phyloP scores from a whole-genome alignment of 2,888 invertebrate species.

The Altica lythri region DNA sequence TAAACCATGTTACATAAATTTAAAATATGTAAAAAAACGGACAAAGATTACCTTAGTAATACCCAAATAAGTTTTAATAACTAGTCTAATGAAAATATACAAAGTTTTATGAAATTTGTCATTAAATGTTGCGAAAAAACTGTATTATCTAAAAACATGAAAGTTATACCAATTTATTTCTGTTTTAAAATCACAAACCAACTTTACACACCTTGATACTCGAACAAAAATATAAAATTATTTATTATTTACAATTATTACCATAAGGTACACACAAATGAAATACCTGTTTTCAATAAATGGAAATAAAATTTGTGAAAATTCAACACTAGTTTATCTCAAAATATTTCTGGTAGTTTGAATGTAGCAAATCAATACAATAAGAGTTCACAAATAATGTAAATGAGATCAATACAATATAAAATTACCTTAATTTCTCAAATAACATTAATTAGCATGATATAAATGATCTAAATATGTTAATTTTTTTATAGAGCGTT shows the following conservation, averaged over 20 bases:
- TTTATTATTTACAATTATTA: constrained; percentile 19
- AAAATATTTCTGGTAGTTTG: constrained; percentile 23
- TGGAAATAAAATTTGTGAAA: constrained; percentile 35
- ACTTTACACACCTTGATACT: constrained; percentile 16
- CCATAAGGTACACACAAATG: constrained; percentile 22
- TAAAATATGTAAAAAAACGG: constrained; percentile 12
- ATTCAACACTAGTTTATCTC: constrained; percentile 27
- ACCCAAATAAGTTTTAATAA: background rate
- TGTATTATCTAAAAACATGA: no score
- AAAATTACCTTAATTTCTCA: background rate
- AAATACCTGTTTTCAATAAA: no score
- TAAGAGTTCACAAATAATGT: background rate
- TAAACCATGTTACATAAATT: constrained; percentile 19
- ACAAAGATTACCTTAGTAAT: no score
- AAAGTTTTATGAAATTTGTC: background rate
- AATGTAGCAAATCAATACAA: no score
- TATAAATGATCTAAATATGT: no score
- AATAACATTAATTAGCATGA: background rate
- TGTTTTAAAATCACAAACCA: constrained; percentile 5
- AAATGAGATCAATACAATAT: background rate
- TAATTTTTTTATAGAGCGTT: no score
- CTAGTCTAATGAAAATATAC: constrained; percentile 5
- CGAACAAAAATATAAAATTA: constrained; percentile 6
- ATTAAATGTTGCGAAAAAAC: no score
- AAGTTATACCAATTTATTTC: no score